Evolutionary conservation across 2,797 vertebrate species (phyloP).

Genomic region (Pygocentrus nattereri): DNA sequence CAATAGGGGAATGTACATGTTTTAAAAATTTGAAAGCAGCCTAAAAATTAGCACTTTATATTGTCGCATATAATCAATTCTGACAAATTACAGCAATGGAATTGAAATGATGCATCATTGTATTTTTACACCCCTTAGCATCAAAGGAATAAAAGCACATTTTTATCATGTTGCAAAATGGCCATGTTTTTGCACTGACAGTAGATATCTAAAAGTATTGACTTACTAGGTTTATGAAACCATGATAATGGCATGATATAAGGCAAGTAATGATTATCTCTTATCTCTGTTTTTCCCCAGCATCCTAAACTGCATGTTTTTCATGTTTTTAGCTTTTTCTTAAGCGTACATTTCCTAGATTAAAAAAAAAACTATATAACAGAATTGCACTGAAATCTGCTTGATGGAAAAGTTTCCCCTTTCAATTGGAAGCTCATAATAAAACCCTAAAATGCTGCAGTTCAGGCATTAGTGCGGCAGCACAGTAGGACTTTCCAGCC

Average conservation of each 20-base stretch:
- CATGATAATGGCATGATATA: background rate
- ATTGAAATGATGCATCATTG: background rate
- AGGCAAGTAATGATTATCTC: background rate
- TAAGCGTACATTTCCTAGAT: constrained; percentile 46
- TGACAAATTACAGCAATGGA: too few relatives aligned
- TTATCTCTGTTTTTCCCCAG: background rate
- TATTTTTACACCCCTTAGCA: background rate
- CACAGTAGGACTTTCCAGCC: constrained; percentile 60
- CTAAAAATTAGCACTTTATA: too few relatives aligned
- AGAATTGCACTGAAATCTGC: constrained; percentile 57
- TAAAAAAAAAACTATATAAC: constrained; percentile 48
- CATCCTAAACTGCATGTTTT: too few relatives aligned
- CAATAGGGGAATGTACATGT: too few relatives aligned
- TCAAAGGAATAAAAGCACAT: background rate
- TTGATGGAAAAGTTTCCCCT: constrained; percentile 66
- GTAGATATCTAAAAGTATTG: background rate
- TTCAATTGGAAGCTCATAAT: constrained; percentile 59
- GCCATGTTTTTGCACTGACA: background rate
- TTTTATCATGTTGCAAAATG: background rate
- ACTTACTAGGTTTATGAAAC: too few relatives aligned
- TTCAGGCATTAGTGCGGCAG: constrained; percentile 52
- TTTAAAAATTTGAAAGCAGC: too few relatives aligned
- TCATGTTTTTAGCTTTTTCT: background rate
- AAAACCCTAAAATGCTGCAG: constrained; percentile 51
- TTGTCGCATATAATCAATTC: too few relatives aligned